Conservation (phyloP, 2,888 invertebrate species). For the Meganola albula region DNA sequence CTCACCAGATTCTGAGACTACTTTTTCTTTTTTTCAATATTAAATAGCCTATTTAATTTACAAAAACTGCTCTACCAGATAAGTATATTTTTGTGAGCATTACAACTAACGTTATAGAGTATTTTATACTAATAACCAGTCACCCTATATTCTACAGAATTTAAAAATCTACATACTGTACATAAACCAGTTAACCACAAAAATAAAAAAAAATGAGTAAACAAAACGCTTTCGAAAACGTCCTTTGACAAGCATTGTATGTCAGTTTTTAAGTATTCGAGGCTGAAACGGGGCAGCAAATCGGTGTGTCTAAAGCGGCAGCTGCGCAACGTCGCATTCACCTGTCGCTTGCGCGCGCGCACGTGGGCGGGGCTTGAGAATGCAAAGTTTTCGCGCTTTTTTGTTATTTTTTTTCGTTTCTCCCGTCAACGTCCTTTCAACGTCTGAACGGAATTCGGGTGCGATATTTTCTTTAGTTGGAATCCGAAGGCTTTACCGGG, state of each 20-base stretch:
- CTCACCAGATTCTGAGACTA: no score
- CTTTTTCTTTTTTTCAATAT: no score
- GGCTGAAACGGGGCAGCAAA: conserved; percentile 57
- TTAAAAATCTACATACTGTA: no score
- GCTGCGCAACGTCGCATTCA: conserved; percentile 65
- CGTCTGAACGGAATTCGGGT: conserved; percentile 71
- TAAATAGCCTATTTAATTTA: no score
- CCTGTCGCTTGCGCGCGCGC: conserved; percentile 65
- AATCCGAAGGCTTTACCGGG: conserved; percentile 68
- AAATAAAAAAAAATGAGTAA: conserved; percentile 29
- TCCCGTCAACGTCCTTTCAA: conserved; percentile 57
- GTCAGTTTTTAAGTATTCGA: conserved; percentile 67
- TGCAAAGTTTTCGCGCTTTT: conserved; percentile 59
- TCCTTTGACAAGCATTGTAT: conserved; percentile 61
- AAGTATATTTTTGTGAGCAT: no score
- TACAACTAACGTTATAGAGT: no score
- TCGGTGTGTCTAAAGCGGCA: conserved; percentile 51
- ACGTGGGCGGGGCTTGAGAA: conserved; percentile 56
- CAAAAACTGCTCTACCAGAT: no score
- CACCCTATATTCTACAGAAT: no score
- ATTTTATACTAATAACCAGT: no score
- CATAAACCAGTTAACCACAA: conserved; percentile 19
- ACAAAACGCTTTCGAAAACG: conserved; percentile 42
- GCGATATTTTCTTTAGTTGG: conserved; percentile 72
- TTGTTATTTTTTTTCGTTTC: conserved; percentile 65